Evolutionary conservation across 2,797 vertebrate species (phyloP), one percentile per base, ranked within the genome.

Genomic region (Trichosurus vulpecula): DNA sequence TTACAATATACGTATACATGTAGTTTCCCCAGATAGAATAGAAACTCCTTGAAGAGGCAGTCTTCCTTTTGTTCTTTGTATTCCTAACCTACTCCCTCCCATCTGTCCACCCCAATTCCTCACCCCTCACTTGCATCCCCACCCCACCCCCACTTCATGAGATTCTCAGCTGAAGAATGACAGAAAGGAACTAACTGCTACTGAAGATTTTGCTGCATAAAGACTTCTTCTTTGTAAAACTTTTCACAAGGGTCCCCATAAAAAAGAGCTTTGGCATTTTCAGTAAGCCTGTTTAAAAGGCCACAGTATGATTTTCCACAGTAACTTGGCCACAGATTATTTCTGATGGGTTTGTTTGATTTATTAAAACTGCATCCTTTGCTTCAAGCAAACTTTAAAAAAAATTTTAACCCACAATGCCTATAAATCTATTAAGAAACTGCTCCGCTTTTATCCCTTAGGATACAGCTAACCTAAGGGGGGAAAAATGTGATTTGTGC

Each of bases 301-400:
- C 25, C 91, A 51, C 55, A 30, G 52, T 1, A 3, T 41, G 92
- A 54, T 54, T 94, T 94, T 93, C 81, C 95, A 95, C 6, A 95
- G 93, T 94, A 97, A 94, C 52, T 8, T n/a, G 51, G 57, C 89
- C 66, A 95, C 93, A 90, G 94, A 94, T 97, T 97, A 97, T 41
- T 31, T 16, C 25, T 11, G 87, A 90, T 30, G 91, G 41, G 16
- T 29, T 95, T 51, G n/a, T 0, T 11, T 29, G 61, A 92, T 95
- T 97, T 90, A 95, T 92, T 92, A 94, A 54, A 96, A 95, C 91
- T 90, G 52, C 53, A 94, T 91, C 94, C 54, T 96, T 92, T 11
- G 66, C 90, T 54, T 90, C 54, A 93, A 97, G 96, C 22, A 66
- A 11, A 16, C 55, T 93, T 90, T 1, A 53, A 91, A 91, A 41